Percentiles rank a stretch among this genome's conserved stretches.
Evolutionary conservation across 2,113 vertebrate genomes (phyloP).

Genomic region (Serilophus lunatus): DNA sequence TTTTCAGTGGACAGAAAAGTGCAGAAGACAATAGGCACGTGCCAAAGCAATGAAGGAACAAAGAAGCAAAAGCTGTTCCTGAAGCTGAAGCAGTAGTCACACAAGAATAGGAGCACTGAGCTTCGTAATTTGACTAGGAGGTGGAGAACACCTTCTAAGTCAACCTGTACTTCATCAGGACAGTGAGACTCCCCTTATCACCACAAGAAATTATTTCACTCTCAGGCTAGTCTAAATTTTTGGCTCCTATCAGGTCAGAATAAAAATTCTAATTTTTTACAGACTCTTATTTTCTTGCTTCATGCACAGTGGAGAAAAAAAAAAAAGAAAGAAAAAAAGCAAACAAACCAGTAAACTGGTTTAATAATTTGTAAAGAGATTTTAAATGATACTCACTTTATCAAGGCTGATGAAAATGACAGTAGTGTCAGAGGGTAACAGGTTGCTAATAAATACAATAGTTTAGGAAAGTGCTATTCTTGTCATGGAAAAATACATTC

Average conservation of each 20-base stretch:
- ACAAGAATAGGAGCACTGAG: not conserved
- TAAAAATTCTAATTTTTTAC: not conserved
- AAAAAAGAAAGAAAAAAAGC: slow-evolving; percentile 18
- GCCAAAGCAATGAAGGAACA: not conserved
- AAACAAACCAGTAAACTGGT: not conserved
- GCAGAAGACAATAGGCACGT: not conserved
- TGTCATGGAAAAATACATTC: slow-evolving; percentile 71
- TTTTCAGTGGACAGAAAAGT: not conserved
- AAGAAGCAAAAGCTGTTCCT: not conserved
- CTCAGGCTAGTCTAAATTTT: not conserved
- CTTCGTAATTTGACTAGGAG: not conserved
- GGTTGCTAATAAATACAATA: slow-evolving; percentile 81
- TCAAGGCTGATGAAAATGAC: slow-evolving; percentile 73
- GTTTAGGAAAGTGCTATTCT: slow-evolving; percentile 73
- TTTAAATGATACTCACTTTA: slow-evolving; percentile 69
- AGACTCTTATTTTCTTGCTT: not conserved
- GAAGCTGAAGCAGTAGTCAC: not conserved
- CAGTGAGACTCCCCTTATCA: not conserved
- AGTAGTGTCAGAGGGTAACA: slow-evolving; percentile 72
- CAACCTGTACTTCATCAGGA: not conserved
- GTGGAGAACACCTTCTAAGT: not conserved
- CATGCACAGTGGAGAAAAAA: not conserved
- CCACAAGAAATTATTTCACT: not conserved
- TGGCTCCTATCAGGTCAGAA: not conserved
- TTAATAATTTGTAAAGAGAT: slow-evolving; percentile 74